phyloP scores from a whole-genome alignment of 2,888 invertebrate species.

The Venustoraphidia nigricollis region DNA sequence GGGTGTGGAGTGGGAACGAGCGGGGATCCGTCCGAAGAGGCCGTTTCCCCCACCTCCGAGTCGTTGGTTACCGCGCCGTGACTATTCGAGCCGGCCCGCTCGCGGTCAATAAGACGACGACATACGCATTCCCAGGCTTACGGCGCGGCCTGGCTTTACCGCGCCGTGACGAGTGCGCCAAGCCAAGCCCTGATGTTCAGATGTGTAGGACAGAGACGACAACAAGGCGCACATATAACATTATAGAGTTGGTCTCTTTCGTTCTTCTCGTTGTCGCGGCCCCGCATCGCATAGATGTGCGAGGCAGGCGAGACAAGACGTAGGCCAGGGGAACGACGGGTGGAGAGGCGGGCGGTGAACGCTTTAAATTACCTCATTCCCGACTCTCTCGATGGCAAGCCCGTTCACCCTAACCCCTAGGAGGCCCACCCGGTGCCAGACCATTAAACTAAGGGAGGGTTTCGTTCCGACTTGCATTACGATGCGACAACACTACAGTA shows the following conservation, averaged over 20 bases:
- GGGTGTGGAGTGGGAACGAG: slow-evolving; percentile 15
- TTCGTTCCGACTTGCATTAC: no score
- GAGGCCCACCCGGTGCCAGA: no score
- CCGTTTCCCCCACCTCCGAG: slow-evolving; percentile 4
- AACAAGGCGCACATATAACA: no score
- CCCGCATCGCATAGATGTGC: slow-evolving; percentile 6
- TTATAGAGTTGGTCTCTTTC: neutral
- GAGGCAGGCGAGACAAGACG: neutral
- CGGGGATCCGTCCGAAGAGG: slow-evolving; percentile 10
- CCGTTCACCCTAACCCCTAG: no score
- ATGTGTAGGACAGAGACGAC: no score
- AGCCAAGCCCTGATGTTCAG: slow-evolving; percentile 24
- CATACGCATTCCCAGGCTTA: slow-evolving; percentile 22
- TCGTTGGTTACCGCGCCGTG: slow-evolving; percentile 26
- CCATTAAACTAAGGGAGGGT: no score
- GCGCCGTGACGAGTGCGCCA: slow-evolving; percentile 12
- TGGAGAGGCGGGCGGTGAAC: slow-evolving; percentile 6
- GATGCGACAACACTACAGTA: no score
- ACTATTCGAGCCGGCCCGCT: slow-evolving; percentile 10
- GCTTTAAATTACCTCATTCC: slow-evolving; percentile 12
- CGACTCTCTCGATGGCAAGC: no score
- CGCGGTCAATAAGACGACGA: slow-evolving; percentile 28
- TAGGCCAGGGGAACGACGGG: neutral
- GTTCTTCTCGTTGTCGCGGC: neutral
- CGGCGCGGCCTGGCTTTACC: slow-evolving; percentile 17